Evolutionary conservation across 2,113 vertebrate genomes (phyloP).

Genomic region (Zonotrichia leucophrys): DNA sequence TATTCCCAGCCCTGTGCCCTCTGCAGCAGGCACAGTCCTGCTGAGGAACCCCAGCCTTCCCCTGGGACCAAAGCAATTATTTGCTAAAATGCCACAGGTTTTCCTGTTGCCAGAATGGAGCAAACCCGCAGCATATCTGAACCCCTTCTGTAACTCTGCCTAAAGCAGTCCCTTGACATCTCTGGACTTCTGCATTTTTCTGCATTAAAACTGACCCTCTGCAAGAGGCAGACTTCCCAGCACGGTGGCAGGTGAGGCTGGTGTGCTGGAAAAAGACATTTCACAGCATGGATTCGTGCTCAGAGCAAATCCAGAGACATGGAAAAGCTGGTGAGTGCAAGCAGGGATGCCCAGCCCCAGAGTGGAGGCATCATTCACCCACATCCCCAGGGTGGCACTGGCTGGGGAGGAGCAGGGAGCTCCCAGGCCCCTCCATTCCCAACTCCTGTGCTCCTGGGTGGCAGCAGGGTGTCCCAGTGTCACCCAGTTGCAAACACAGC

Average conservation of each 20-base stretch:
- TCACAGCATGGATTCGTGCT: not conserved
- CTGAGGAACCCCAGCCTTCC: not conserved
- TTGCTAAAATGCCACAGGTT: not conserved
- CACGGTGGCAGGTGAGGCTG: not conserved
- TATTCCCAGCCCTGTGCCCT: not conserved
- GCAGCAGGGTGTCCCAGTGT: not conserved
- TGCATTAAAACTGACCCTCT: not conserved
- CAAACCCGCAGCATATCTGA: fast-evolving
- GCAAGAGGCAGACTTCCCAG: not conserved
- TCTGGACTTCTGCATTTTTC: not conserved
- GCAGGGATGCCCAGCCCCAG: fast-evolving
- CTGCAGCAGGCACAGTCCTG: not conserved
- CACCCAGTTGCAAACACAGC: not conserved
- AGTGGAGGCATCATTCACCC: not conserved
- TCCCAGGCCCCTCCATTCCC: not conserved
- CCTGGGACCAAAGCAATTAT: not conserved
- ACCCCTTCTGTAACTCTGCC: no score
- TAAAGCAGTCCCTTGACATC: no score
- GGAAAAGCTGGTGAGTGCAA: not conserved
- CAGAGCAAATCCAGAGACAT: not conserved
- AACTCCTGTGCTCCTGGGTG: not conserved
- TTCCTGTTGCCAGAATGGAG: not conserved
- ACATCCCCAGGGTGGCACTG: not conserved
- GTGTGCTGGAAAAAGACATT: not conserved
- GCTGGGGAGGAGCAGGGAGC: not conserved